Evolutionary conservation across 2,888 invertebrate species (phyloP).

Genomic region (Eristalis tenax): DNA sequence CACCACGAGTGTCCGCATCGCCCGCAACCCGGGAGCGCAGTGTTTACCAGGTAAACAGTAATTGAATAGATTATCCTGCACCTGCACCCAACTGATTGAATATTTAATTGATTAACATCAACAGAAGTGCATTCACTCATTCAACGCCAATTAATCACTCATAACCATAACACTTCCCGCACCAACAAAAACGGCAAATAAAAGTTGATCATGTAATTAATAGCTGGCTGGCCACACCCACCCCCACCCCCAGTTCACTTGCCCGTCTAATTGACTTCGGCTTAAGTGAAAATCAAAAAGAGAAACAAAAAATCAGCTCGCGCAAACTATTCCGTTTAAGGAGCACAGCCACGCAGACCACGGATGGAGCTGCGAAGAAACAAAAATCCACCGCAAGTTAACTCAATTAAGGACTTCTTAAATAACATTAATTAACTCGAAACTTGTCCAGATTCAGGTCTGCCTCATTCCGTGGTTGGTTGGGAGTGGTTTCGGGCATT

Average conservation of each 20-base stretch:
- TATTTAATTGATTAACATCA: background rate
- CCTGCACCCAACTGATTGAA: too few species aligned
- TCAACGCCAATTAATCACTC: background rate
- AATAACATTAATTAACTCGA: background rate
- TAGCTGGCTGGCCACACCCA: background rate
- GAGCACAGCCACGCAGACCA: background rate
- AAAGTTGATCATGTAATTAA: background rate
- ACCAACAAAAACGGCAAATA: background rate
- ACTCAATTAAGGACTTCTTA: background rate
- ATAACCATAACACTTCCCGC: background rate
- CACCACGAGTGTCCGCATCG: too few species aligned
- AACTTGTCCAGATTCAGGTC: background rate
- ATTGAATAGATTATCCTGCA: too few species aligned
- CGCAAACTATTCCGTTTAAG: background rate
- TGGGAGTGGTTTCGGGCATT: background rate
- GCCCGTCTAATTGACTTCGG: background rate
- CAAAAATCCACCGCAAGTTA: background rate
- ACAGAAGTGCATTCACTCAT: background rate
- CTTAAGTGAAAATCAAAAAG: background rate
- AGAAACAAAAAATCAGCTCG: background rate
- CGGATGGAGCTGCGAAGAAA: background rate
- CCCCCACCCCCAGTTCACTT: background rate
- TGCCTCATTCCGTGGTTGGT: background rate
- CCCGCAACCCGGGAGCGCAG: too few species aligned
- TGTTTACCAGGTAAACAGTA: too few species aligned